Evolutionary conservation across 1,140 invertebrate genomes (phyloP), one percentile per base, ranked within the genome.

Genomic region (Pectinophora gossypiella): DNA sequence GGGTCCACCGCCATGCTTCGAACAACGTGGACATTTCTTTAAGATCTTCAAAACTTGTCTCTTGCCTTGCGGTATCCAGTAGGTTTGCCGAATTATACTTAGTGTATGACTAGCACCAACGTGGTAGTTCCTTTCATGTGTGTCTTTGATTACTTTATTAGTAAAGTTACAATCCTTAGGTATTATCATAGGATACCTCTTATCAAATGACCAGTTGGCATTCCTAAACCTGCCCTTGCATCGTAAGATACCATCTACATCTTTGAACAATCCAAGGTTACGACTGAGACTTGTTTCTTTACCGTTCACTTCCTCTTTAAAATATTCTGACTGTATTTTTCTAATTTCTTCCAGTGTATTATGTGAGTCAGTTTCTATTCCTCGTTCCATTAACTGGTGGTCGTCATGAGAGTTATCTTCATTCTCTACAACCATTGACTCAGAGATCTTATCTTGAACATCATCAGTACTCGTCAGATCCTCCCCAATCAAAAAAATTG

Each of bases 1-100:
- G 12, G 61, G 58, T 1, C 61, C 61, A 10, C 62, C 62, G 13
- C 49, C 55, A 45, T 65, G 51, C 40, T 65, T 65, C 12, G 21
- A 16, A 36, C 58, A 64, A 12, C 49, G 20, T 19, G 12, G 20
- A 18, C 50, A 56, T 51, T 47, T 49, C 48, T 35, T 53, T 2
- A 64, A 19, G 10, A 51, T 48, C 13, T 49, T 57, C 15, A 56
- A 42, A 23, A 61, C 55, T 40, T 47, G 22, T 22, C 20, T 49
- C 51, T 52, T 43, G 9, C 59, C 59, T 54, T 59, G 52, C 12
- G 55, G 52, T 21, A 65, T 45, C 59, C 55, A 64, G 42, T 45
- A 64, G 3, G 45, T 57, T 19, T 61, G 15, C 21, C 62, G 46
- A 19, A 64, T 47, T 27, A 64, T 15, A 10, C 46, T 23, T 20